Evolutionary conservation across 2,797 vertebrate genomes (phyloP).

Genomic region (Propithecus perrieri): DNA sequence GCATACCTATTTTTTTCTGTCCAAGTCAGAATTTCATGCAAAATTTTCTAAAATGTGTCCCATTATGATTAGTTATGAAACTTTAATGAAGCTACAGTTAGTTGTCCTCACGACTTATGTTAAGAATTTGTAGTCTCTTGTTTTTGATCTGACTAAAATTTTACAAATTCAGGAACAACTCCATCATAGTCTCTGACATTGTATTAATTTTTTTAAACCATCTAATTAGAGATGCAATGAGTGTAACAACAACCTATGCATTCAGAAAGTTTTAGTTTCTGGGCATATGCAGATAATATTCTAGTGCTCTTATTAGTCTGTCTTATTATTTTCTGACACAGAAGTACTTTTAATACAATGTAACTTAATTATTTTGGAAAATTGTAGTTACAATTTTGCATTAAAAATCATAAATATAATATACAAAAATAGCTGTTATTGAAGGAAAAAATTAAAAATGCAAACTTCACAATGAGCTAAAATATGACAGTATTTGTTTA

Average conservation of each 20-base stretch:
- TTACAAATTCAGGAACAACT: neutral
- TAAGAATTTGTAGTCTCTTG: neutral
- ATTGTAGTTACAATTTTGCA: neutral
- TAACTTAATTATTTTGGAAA: slow-evolving; percentile 6
- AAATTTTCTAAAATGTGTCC: neutral
- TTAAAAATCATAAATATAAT: neutral
- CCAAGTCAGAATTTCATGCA: neutral
- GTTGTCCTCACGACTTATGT: neutral
- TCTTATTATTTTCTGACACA: neutral
- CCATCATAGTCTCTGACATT: neutral
- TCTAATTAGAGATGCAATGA: neutral
- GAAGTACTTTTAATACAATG: neutral
- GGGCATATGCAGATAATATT: neutral
- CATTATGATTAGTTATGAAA: neutral
- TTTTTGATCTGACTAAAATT: neutral
- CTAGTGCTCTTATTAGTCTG: neutral
- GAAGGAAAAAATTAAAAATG: neutral
- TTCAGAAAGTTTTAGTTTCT: neutral
- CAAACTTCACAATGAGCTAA: neutral
- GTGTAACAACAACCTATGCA: neutral
- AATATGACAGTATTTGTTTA: neutral
- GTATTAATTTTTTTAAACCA: neutral
- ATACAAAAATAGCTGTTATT: neutral
- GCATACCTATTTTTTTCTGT: neutral
- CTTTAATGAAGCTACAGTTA: neutral